Base-by-base conservation (phyloP, 2,797 vertebrate species). In the Lutjanus campechanus region DNA sequence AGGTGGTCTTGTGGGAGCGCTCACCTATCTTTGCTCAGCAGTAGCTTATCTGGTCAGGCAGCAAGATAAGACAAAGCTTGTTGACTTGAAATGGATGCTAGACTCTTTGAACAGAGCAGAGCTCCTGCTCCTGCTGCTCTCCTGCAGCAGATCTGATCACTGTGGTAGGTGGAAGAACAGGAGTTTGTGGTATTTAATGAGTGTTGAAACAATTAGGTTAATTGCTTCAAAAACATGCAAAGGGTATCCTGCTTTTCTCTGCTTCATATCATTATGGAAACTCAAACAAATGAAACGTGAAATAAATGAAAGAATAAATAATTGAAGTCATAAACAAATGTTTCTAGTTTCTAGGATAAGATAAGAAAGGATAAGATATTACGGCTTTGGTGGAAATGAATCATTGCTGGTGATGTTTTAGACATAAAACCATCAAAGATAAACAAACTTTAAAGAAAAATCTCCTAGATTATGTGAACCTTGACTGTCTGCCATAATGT, bases 41-140 rank as follows among this genome's bases (percentile, higher is more conserved):
- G 78, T 11, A 58, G 74, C 64, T 87, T 78, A 78, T 84, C 77
- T 59, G 47, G 22, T 71, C 85, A 70, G 82, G 63, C 76, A 40
- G 64, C 1, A 8, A 80, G 86, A 92, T 89, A 85, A 87, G 75
- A 86, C 58, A 17, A 79, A 76, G 76, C 64, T 41, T 76, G 51
- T 73, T 89, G 86, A 92, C 76, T 67, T 69, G 77, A 92, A 90
- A 86, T 85, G 88, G 88, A 89, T 92, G 89, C 85, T 76, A 8
- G 60, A 36, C 36, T 76, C 53, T 89, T 77, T 83, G 56, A 69
- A 67, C 22, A 16, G 47, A 67, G 67, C 64, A 69, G 75, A 67
- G 29, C 29, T n/a, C n/a, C n/a, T n/a, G n/a, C n/a, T n/a, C n/a
- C n/a, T 63, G 61, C 44, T 66, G 59, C 19, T 63, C 61, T 58